Conservation (phyloP, 2,797 vertebrate genomes). For the Choloepus didactylus region DNA sequence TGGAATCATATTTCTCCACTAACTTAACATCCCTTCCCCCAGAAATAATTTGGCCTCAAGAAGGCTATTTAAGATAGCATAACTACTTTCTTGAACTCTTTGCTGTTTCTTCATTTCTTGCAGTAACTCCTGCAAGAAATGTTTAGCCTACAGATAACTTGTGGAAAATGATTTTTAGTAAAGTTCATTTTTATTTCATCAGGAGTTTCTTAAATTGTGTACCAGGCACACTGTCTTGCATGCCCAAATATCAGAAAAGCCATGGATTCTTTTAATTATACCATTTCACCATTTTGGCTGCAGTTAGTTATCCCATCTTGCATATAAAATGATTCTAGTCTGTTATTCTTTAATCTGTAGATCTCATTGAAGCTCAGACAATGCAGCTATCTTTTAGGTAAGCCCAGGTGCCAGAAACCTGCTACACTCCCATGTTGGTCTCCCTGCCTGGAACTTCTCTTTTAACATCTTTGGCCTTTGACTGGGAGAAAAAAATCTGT, state of each 20-base stretch:
- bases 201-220: background rate
- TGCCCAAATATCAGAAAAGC: background rate
- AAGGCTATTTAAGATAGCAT: background rate
- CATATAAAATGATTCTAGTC: background rate
- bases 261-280: background rate
- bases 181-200: background rate
- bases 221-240: background rate
- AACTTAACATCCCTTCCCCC: background rate
- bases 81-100: background rate
- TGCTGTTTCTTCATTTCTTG: background rate
- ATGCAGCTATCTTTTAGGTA: background rate
- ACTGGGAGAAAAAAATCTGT: background rate
- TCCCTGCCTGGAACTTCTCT: background rate
- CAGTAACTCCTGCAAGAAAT: background rate
- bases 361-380: background rate
- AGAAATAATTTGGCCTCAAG: background rate
- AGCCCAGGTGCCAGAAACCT: background rate
- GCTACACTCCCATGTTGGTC: background rate
- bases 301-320: background rate
- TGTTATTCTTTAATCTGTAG: constrained; percentile 24
- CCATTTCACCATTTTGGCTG: background rate
- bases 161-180: background rate
- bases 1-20: background rate
- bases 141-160: background rate
- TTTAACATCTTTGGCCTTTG: constrained; percentile 26